Evolutionary conservation across 2,888 invertebrate genomes (phyloP), one percentile per base, ranked within the genome.

Genomic region (Timandra comae): DNA sequence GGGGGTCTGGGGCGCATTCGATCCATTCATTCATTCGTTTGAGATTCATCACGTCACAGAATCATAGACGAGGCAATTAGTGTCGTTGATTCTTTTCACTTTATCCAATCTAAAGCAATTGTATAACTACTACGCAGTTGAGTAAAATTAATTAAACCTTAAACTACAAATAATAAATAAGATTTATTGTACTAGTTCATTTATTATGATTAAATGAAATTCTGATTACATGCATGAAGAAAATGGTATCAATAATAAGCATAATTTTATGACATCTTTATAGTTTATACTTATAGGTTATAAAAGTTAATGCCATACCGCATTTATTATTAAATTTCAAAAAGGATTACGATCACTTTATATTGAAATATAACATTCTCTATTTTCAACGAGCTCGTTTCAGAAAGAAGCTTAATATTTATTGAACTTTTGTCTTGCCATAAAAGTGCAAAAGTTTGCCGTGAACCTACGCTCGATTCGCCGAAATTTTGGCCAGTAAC

Each of bases 251-350:
- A 1, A 16, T 5, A 6, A 16, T 16, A 16, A 16, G 16, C 16
- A 16, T 16, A 16, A 16, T 16, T 16, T 16, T 16, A 16, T 16
- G 16, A 5, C 16, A 16, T 16, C 16, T 16, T 16, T 16, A 16
- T 16, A 41, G 25, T 58, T 50, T 58, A 56, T 55, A 46, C 16
- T 59, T 52, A 52, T 49, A 52, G n/a, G n/a, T n/a, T n/a, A 59
- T 61, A 63, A 59, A 62, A 58, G 56, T 58, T 63, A 49, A 49
- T 63, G 52, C 53, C 60, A 55, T 68, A 65, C 63, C 61, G 62
- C 61, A 56, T 54, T 63, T 57, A 70, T 71, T 73, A 75, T 74
- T 69, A 73, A 73, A 78, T 72, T 73, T 77, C 63, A 59, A 59
- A 70, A 52, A 61, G 66, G 66, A 73, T 77, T 75, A 74, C 62